Percentiles rank a stretch among this genome's conserved stretches.
Conservation (phyloP, 2,113 vertebrate species). For the Neodontobutis hainanensis region DNA sequence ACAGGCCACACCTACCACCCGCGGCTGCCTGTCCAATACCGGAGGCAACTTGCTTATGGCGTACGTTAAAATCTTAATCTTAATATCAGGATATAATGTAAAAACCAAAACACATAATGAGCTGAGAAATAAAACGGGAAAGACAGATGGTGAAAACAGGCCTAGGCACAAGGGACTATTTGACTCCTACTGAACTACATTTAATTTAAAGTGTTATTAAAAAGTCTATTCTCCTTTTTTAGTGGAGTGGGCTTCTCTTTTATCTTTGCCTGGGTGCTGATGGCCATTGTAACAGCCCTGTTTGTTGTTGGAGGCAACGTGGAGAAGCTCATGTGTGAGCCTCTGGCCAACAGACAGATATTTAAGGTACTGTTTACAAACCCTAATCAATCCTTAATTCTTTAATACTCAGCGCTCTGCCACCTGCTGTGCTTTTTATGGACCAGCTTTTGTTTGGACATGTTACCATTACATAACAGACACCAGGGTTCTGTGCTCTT, state of each 20-base stretch:
- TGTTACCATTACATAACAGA: background rate
- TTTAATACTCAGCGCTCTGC: background rate
- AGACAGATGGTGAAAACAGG: too few relatives aligned
- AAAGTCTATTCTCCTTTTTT: conserved; percentile 41
- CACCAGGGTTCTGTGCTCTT: conserved; percentile 3
- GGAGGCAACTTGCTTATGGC: conserved; percentile 95
- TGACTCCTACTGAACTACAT: background rate
- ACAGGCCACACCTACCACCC: conserved; percentile 87
- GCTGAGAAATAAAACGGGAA: too few relatives aligned
- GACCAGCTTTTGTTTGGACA: background rate
- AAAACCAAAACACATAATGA: too few relatives aligned
- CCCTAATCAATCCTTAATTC: background rate
- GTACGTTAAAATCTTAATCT: conserved; percentile 81
- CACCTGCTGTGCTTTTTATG: conserved; percentile 5
- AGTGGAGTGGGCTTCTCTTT: conserved; percentile 94
- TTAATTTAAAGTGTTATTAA: background rate
- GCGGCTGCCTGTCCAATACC: conserved; percentile 93
- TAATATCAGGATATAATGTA: too few relatives aligned
- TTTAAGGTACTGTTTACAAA: conserved; percentile 81
- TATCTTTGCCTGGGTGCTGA: conserved; percentile 90
- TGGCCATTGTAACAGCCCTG: conserved; percentile 85
- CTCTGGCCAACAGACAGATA: conserved; percentile 86
- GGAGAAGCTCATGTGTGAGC: conserved; percentile 92
- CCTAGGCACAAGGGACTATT: too few relatives aligned
- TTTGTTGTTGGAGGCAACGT: conserved; percentile 89